Percentiles rank a stretch among this genome's conserved stretches.
phyloP scores from a whole-genome alignment of 1,140 invertebrate genomes.

The Drosophila sulfurigaster region DNA sequence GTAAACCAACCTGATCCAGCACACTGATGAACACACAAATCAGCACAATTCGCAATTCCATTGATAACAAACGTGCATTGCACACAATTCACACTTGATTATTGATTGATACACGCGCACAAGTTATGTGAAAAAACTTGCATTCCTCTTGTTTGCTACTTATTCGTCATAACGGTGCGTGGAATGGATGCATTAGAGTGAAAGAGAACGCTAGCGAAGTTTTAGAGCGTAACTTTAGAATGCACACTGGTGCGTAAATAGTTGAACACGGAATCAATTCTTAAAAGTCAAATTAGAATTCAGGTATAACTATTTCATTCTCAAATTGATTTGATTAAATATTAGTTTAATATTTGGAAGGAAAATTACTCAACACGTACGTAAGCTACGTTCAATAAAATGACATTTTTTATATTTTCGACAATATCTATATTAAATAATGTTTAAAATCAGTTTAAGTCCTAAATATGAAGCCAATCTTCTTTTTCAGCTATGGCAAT shows the following conservation, averaged over 20 bases:
- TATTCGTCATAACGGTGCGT: slow-evolving; percentile 7
- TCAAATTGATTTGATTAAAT: too few relatives aligned
- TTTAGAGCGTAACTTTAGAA: background rate
- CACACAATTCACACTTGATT: slow-evolving; percentile 5
- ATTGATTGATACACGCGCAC: background rate
- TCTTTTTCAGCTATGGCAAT: too few relatives aligned
- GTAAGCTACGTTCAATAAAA: too few relatives aligned
- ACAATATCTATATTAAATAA: too few relatives aligned
- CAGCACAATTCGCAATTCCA: slow-evolving; percentile 27
- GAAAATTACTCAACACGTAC: too few relatives aligned
- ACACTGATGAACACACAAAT: slow-evolving; percentile 24
- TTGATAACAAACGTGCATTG: slow-evolving; percentile 5
- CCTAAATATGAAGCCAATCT: too few relatives aligned
- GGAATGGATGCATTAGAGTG: background rate
- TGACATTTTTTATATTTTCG: too few relatives aligned
- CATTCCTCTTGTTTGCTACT: background rate
- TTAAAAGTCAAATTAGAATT: background rate
- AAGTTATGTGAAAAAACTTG: background rate
- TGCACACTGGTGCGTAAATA: slow-evolving; percentile 8
- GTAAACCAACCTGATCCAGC: slow-evolving; percentile 16
- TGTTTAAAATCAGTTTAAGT: too few relatives aligned
- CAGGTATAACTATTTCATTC: too few relatives aligned
- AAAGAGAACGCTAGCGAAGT: background rate
- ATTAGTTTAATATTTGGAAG: too few relatives aligned
- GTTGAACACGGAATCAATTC: background rate